Percentiles rank a stretch among this genome's conserved stretches.
Conservation (phyloP, 2,797 vertebrate genomes). For the Tinamus major region DNA sequence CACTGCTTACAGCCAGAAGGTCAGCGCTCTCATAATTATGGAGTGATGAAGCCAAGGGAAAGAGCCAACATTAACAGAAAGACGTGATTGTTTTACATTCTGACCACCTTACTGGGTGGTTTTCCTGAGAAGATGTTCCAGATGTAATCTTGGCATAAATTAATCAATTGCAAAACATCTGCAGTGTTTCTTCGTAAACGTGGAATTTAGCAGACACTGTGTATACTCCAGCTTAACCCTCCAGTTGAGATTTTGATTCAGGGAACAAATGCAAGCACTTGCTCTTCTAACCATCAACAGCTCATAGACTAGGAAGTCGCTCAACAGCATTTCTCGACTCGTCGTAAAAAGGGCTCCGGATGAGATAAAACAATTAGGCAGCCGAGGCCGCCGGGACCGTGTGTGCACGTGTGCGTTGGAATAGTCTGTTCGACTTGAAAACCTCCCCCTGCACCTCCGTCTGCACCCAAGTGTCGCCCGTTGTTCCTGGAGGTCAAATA, state of each 20-base stretch:
- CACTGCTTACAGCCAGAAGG: not conserved
- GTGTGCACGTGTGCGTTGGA: constrained; percentile 10
- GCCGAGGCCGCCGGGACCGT: not conserved
- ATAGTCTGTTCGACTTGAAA: not conserved
- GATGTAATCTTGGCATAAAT: constrained; percentile 67
- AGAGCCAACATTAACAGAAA: constrained; percentile 49
- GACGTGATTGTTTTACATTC: constrained; percentile 52
- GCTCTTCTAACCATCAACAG: not conserved
- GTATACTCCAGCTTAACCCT: not conserved
- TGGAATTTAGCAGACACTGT: not conserved
- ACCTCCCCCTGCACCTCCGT: not conserved
- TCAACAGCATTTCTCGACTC: not conserved
- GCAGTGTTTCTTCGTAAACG: constrained; percentile 38
- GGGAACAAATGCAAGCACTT: not conserved
- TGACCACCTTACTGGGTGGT: constrained; percentile 69
- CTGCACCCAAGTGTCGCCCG: not conserved
- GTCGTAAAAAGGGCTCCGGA: not conserved
- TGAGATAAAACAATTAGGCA: not conserved
- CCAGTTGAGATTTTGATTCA: not conserved
- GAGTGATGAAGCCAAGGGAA: constrained; percentile 19
- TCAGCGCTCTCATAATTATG: constrained; percentile 39
- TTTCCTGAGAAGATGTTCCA: constrained; percentile 69
- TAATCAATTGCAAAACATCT: constrained; percentile 57
- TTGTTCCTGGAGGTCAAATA: constrained; percentile 38
- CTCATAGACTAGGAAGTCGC: not conserved